Percentiles rank a stretch among this genome's conserved stretches.
Evolutionary conservation across 2,888 invertebrate species (phyloP).

Genomic region (Orthosia incerta): DNA sequence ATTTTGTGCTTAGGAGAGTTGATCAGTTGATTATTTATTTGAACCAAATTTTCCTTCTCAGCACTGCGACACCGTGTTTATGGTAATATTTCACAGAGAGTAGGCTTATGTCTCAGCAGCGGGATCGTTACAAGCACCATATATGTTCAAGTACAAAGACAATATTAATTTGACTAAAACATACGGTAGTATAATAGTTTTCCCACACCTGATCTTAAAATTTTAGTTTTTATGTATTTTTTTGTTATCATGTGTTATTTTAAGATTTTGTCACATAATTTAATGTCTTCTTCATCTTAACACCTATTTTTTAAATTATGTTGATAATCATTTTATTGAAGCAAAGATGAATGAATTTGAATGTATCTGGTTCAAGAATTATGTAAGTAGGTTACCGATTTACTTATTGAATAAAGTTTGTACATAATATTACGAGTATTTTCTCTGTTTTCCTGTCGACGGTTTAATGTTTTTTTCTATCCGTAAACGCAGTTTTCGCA

Average conservation of each 20-base stretch:
- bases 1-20: too few relatives aligned
- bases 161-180: background rate
- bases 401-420: slow-evolving; percentile 39
- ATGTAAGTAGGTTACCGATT: slow-evolving; percentile 23
- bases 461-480: too few relatives aligned
- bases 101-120: too few relatives aligned
- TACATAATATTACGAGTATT: background rate
- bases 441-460: background rate
- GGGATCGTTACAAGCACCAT: too few relatives aligned
- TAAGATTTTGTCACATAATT: background rate
- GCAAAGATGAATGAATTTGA: slow-evolving; percentile 3
- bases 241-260: slow-evolving; percentile 43
- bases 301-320: slow-evolving; percentile 14
- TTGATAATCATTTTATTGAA: background rate
- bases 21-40: too few relatives aligned
- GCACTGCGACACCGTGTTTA: too few relatives aligned
- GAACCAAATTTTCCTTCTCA: too few relatives aligned
- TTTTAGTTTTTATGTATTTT: slow-evolving; percentile 30
- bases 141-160: background rate
- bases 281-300: slow-evolving; percentile 5
- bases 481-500: background rate
- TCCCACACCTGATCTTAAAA: background rate
- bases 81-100: too few relatives aligned
- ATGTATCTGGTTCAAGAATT: slow-evolving; percentile 18
- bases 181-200: background rate